Percentiles rank a stretch among this genome's conserved stretches.
phyloP scores from a whole-genome alignment of 2,888 invertebrate genomes.

The Tuta absoluta region DNA sequence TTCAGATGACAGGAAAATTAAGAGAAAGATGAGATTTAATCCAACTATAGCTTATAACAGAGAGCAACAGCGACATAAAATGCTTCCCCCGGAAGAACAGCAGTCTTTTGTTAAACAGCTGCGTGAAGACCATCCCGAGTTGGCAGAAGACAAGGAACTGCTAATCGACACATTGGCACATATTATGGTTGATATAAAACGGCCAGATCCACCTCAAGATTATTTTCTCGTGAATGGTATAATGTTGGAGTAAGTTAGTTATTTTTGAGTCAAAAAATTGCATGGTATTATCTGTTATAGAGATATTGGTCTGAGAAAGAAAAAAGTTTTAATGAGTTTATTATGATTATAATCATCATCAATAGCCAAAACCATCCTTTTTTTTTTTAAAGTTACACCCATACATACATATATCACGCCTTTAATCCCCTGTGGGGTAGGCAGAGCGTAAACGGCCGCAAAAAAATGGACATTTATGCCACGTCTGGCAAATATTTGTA shows the following conservation, averaged over 20 bases:
- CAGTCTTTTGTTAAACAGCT: constrained; percentile 60
- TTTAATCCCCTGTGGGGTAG: too few species aligned
- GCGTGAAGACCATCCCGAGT: constrained; percentile 50
- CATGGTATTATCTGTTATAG: too few species aligned
- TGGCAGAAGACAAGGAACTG: constrained; percentile 48
- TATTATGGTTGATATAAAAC: constrained; percentile 56
- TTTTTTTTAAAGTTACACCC: too few species aligned
- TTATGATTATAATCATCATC: too few species aligned
- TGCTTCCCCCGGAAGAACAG: constrained; percentile 42
- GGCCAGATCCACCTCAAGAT: constrained; percentile 53
- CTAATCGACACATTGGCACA: constrained; percentile 54
- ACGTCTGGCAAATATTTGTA: too few species aligned
- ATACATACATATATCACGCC: too few species aligned
- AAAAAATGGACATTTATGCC: too few species aligned
- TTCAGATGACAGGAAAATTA: background rate
- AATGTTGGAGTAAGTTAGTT: constrained; percentile 54
- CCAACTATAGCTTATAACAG: background rate
- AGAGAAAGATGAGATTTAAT: background rate
- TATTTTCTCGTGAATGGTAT: constrained; percentile 51
- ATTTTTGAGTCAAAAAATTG: too few species aligned
- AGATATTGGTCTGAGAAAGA: too few species aligned
- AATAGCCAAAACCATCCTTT: too few species aligned
- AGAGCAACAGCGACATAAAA: constrained; percentile 34
- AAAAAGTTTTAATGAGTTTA: too few species aligned
- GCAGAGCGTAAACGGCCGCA: too few species aligned